Percentiles rank a stretch among this genome's conserved stretches.
Conservation (phyloP, 2,113 vertebrate species). For the Tupaia tana region DNA sequence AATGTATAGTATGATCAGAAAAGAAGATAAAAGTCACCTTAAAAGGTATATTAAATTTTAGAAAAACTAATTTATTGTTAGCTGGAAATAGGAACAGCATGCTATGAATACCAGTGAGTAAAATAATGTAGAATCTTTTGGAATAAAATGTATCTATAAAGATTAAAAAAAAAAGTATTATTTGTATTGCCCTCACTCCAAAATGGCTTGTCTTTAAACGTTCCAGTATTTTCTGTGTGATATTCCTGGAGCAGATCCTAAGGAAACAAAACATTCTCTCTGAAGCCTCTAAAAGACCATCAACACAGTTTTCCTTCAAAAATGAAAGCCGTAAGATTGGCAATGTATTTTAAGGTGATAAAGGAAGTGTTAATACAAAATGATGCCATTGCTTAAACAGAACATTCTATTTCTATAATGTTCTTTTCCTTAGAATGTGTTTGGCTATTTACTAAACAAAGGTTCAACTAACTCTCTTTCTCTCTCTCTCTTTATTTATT, state of each 20-base stretch:
- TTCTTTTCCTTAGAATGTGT: not conserved
- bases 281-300: not conserved
- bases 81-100: not conserved
- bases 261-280: not conserved
- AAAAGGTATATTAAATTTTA: slow-evolving; percentile 33
- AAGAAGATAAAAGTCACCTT: not conserved
- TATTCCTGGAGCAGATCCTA: not conserved
- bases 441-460: not conserved
- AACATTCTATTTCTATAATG: not conserved
- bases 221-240: not conserved
- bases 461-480: not conserved
- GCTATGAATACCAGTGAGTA: not conserved
- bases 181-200: not conserved
- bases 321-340: not conserved
- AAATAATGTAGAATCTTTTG: not conserved
- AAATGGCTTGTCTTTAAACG: not conserved
- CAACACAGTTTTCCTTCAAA: not conserved
- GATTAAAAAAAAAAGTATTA: not conserved
- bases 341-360: not conserved
- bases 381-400: not conserved
- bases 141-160: slow-evolving; percentile 14
- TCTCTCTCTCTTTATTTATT: too few species aligned
- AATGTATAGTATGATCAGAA: not conserved
- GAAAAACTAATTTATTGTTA: not conserved
- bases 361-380: not conserved